A percentile compares a stretch with the other conserved stretches of the same genome.
Evolutionary conservation across 2,888 invertebrate species (phyloP).

Genomic region (Rotaria magnacalcarata): DNA sequence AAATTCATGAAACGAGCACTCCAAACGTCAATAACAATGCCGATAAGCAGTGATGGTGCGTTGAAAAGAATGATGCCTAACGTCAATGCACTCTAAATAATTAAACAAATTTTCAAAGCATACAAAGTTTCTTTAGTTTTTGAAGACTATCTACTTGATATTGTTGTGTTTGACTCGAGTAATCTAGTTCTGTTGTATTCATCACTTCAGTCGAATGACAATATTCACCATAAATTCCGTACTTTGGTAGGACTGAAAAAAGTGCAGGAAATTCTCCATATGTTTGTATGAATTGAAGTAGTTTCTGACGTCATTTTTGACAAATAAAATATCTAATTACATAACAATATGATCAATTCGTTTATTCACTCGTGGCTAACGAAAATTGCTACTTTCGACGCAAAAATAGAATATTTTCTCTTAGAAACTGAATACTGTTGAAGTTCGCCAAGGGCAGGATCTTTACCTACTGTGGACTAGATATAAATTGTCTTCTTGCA

Average conservation of each 20-base stretch:
- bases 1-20: background rate
- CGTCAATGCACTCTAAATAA: background rate
- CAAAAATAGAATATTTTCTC: too few relatives aligned
- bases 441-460: too few relatives aligned
- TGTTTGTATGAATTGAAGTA: background rate
- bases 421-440: too few relatives aligned
- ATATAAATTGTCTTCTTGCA: too few relatives aligned
- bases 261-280: background rate
- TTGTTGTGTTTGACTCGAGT: background rate
- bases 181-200: background rate
- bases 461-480: too few relatives aligned
- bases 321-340: too few relatives aligned
- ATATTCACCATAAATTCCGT: background rate
- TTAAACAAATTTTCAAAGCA: background rate
- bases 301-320: too few relatives aligned
- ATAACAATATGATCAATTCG: too few relatives aligned
- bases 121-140: background rate
- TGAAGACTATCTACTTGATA: background rate
- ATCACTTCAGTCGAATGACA: background rate
- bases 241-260: background rate
- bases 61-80: background rate
- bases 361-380: too few relatives aligned
- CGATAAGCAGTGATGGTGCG: background rate
- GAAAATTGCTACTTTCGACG: too few relatives aligned
- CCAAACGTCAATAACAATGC: background rate